Conservation (phyloP, 2,888 invertebrate species). For the Rhodophaea formosa region DNA sequence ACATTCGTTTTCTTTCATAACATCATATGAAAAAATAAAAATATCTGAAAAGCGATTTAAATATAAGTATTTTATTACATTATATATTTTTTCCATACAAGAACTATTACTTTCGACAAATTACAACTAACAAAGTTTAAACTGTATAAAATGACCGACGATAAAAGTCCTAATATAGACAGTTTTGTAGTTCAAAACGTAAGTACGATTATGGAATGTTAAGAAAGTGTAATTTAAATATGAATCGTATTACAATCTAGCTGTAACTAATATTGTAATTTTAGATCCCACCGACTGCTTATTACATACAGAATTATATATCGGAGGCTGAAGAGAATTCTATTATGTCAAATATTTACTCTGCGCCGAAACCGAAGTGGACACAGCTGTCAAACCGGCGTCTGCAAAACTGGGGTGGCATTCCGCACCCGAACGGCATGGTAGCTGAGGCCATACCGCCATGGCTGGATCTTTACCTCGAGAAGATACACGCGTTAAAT, state of each 20-base stretch:
- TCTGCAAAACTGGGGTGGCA: constrained; percentile 98
- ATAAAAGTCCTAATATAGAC: not conserved
- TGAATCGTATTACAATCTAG: too few relatives aligned
- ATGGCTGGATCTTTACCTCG: constrained; percentile 89
- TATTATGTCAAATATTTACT: constrained; percentile 87
- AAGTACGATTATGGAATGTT: not conserved
- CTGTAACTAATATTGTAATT: constrained; percentile 8
- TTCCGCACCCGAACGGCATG: constrained; percentile 96
- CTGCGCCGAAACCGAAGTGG: constrained; percentile 97
- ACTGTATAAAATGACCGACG: not conserved
- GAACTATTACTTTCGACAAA: too few relatives aligned
- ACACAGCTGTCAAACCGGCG: constrained; percentile 93
- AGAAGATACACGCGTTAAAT: constrained; percentile 85
- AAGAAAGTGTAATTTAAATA: too few relatives aligned
- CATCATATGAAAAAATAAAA: too few relatives aligned
- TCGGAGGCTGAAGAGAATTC: constrained; percentile 85
- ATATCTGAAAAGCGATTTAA: too few relatives aligned
- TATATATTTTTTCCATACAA: too few relatives aligned
- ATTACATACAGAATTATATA: constrained; percentile 94
- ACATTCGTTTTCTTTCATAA: too few relatives aligned
- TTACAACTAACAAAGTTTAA: too few relatives aligned
- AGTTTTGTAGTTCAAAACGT: constrained; percentile 5
- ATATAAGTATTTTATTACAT: too few relatives aligned
- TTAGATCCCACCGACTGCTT: constrained; percentile 83
- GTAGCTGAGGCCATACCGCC: constrained; percentile 92